These are phyloP conservation scores for Smutsia temminckii DNA, from an alignment of 2,797 vertebrate species.

Conservation along the genomic window DNA sequence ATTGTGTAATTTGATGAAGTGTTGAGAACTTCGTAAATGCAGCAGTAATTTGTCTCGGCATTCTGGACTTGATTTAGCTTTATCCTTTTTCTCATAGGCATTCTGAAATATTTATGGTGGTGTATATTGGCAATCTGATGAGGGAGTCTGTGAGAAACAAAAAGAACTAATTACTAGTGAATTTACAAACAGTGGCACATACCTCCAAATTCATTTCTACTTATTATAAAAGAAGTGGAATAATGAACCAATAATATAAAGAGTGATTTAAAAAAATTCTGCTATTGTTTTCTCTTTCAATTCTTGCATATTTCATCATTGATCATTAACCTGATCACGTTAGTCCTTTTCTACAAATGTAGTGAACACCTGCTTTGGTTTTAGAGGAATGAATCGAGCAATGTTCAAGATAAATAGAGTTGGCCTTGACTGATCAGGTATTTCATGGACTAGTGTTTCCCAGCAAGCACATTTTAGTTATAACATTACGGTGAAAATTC, in stretches of 20 bases:
- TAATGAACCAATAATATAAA: background rate
- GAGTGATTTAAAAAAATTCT: background rate
- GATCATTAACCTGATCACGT: background rate
- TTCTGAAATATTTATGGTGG: slow-evolving; percentile 56
- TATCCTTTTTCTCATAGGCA: slow-evolving; percentile 47
- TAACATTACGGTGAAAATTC: background rate
- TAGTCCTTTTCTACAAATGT: background rate
- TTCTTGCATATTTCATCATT: slow-evolving; percentile 2
- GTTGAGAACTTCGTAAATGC: slow-evolving; percentile 18
- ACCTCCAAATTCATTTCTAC: slow-evolving; percentile 41
- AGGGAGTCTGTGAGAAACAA: slow-evolving; percentile 24
- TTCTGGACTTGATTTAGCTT: slow-evolving; percentile 45
- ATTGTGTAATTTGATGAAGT: slow-evolving; percentile 45
- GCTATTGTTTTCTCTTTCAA: slow-evolving; percentile 15
- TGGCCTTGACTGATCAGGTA: slow-evolving; percentile 54
- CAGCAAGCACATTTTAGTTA: slow-evolving; percentile 39
- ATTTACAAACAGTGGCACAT: background rate
- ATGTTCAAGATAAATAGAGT: slow-evolving; percentile 45
- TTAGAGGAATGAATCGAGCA: slow-evolving; percentile 64
- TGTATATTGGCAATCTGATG: slow-evolving; percentile 19
- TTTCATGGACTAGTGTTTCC: slow-evolving; percentile 13
- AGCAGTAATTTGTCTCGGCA: slow-evolving; percentile 46
- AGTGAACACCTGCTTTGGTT: slow-evolving; percentile 18
- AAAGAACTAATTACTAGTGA: slow-evolving; percentile 37
- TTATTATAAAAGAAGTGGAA: slow-evolving; percentile 22